Evolutionary conservation across 2,888 invertebrate species (phyloP), one percentile per base, ranked within the genome.

Genomic region (Brachylomia viminalis): DNA sequence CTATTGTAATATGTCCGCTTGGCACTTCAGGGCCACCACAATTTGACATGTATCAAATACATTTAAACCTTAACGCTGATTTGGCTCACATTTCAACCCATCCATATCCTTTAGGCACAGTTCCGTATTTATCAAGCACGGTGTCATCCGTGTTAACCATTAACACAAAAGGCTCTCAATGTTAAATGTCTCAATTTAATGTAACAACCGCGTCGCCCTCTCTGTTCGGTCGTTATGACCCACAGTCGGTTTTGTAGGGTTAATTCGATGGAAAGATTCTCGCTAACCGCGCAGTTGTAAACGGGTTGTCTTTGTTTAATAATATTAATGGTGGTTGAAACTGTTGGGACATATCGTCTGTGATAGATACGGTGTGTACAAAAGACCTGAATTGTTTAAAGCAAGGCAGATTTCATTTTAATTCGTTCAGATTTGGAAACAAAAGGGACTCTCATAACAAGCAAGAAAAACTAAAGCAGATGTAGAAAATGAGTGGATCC

Each of bases 191-290:
- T 94, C 93, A 93, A 94, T 95, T 94, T 92, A 92, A 91, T 91
- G 92, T 94, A 90, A 93, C 90, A 91, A 86, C 92, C 93, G 92
- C 92, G 92, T 91, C 94, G 91, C 92, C 90, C 91, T 90, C 88
- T 83, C 81, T 64, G 80, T 83, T 87, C 86, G 90, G 91, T 89
- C 92, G 92, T 93, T 93, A 93, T 90, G 91, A 89, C 91, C 92
- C 91, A 87, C 90, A 88, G 91, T 87, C 85, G 89, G 92, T 90
- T 93, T 91, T 92, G 92, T 92, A 94, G 95, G 95, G 95, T 95
- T 95, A 95, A 95, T 94, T 94, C 93, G 92, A 92, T 92, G 94
- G 94, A 95, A 95, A 94, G 92, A 94, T 93, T 92, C 90, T 89
- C 86, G 85, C 88, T 90, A 92, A 92, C 91, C 90, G 90, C 89